Base-by-base conservation (phyloP, 2,888 invertebrate genomes). In the Rugalucina vietnamica region DNA sequence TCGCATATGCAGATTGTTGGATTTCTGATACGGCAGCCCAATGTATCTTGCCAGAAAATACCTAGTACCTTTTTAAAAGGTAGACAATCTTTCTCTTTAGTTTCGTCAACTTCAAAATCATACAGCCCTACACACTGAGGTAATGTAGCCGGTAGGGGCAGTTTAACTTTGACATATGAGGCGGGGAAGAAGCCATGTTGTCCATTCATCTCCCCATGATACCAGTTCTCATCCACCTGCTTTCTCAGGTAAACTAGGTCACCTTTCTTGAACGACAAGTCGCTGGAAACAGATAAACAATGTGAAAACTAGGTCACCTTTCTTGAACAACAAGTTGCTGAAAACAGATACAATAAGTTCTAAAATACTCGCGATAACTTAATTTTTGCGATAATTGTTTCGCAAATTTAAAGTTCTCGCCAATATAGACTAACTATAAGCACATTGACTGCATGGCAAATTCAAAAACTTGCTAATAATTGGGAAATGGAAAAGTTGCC, bases 211-310 rank as follows among this genome's bases (percentile, higher is more conserved):
- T 99, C 99, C 29, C 99, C 99, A 95, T 99, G 99, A 95, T 97
- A 98, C 99, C 99, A 99, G 95, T 99, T 99, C 93, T 97, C 97
- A 96, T 99, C 99, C 90, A 99, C 97, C 95, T 98, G 98, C 88
- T 98, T 96, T 90, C 97, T 96, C 79, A 99, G 97, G 92, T 97
- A 97, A 91, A 99, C 97, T 84, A 98, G 96, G 93, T 99, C 99
- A 88, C 98, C 98, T 95, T 98, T 98, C 93, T 97, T 97, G 95
- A 99, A 98, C 91, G 97, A 97, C 91, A 99, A 96, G 95, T 99
- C 99, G 91, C 98, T 97, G 86, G 54, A 90, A 87, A 43, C 29
- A 71, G 70, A 54, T 10, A 76, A n/a, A n/a, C n/a, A n/a, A n/a
- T n/a, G n/a, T n/a, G 92, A 97, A 97, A 91, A 99, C 97, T 84